Evolutionary conservation across 1,140 invertebrate species (phyloP), one percentile per base, ranked within the genome.

Genomic region (Drosophila orosa): DNA sequence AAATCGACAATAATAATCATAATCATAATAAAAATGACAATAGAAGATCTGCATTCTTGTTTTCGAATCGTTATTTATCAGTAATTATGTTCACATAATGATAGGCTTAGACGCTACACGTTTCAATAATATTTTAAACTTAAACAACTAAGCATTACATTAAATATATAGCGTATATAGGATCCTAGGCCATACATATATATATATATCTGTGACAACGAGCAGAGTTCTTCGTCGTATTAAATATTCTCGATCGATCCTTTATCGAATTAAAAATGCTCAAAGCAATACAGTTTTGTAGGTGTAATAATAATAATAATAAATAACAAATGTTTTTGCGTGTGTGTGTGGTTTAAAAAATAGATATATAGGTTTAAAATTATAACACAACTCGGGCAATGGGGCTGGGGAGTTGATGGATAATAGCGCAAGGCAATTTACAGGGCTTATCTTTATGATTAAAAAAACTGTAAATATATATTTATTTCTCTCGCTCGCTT

Each of bases 271-370:
- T 80, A 59, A 79, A 85, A 85, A 86, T 86, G 84, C 83, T 87
- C 79, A 86, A 87, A 87, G 83, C 83, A 87, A 83, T 86, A 79
- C 75, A 87, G 65, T 87, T 85, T 82, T 48, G 35, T 67, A 63
- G 63, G 60, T 67, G 57, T 60, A 59, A 81, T 71, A 82, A 85
- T 76, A 87, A 87, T 87, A 87, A 87, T 87, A 87, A 87, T 87
- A 87, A 87, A 87, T 87, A 87, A 87, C 83, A 87, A 86, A 80
- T 87, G 67, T 74, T 45, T 54, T 65, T 47, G 63, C 80, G 60
- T 74, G 59, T 74, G 56, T 78, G 71, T 85, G 62, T 35, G 50
- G 31, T 33, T 54, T 54, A 24, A 67, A 77, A 76, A 76, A 73
- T 48, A 48, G 17, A 29, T 44, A 72, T 78, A 76, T 47, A 77